Conservation (phyloP, 2,888 invertebrate species). For the Ophraella communa region DNA sequence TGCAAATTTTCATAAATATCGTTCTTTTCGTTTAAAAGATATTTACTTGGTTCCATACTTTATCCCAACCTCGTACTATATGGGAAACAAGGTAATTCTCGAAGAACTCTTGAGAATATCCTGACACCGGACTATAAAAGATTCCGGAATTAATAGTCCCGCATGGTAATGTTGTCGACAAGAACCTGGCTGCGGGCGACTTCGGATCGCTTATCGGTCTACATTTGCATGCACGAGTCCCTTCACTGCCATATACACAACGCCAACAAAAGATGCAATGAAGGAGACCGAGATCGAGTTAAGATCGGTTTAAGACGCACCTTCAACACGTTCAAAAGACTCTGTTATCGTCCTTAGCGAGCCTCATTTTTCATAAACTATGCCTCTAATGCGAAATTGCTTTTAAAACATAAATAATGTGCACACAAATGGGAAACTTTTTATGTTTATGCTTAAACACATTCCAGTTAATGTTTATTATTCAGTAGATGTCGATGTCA, state of each 20-base stretch:
- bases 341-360: slow-evolving; percentile 28
- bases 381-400: slow-evolving; percentile 17
- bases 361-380: slow-evolving; percentile 25
- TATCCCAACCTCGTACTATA: too few species aligned
- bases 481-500: not conserved
- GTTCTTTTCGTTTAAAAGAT: too few species aligned
- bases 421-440: not conserved
- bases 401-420: slow-evolving; percentile 17
- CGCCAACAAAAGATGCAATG: slow-evolving; percentile 36
- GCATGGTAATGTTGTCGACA: slow-evolving; percentile 17
- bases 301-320: slow-evolving; percentile 32
- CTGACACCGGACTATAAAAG: slow-evolving; percentile 1
- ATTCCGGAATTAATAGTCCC: slow-evolving; percentile 5
- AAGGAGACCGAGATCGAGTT: slow-evolving; percentile 37
- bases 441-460: too few species aligned
- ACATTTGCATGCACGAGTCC: slow-evolving; percentile 41
- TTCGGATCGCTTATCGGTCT: slow-evolving; percentile 36
- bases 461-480: too few species aligned
- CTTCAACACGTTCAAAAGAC: slow-evolving; percentile 31
- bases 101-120: not conserved
- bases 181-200: slow-evolving; percentile 29
- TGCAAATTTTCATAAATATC: too few species aligned
- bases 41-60: too few species aligned
- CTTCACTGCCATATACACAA: slow-evolving; percentile 24
- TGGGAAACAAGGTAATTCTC: not conserved